These are phyloP conservation scores for Neomorphus geoffroyi DNA, from an alignment of 2,797 vertebrate genomes.

Conservation along the genomic window DNA sequence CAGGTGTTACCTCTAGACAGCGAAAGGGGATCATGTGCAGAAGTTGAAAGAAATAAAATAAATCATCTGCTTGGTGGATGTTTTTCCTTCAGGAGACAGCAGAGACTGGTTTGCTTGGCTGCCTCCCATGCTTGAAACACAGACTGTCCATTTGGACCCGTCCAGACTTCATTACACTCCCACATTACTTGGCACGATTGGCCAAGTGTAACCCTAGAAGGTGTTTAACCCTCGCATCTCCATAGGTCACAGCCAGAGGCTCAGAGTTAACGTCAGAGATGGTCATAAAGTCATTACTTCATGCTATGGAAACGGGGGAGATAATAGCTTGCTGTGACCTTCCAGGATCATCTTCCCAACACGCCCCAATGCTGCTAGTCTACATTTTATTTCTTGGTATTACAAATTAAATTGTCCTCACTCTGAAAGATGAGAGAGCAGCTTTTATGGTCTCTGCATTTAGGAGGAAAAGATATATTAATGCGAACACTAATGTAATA, in stretches of 20 bases:
- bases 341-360: background rate
- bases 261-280: background rate
- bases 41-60: background rate
- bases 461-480: background rate
- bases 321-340: background rate
- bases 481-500: background rate
- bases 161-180: background rate
- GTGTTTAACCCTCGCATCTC: background rate
- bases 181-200: fast-evolving
- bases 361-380: background rate
- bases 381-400: background rate
- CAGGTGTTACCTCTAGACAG: background rate
- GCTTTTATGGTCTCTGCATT: background rate
- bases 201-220: background rate
- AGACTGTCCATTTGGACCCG: background rate
- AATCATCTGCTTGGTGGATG: background rate
- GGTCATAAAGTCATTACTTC: background rate
- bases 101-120: background rate
- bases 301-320: background rate
- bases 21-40: background rate
- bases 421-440: background rate
- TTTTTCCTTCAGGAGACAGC: background rate
- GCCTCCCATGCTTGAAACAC: background rate
- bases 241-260: background rate
- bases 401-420: background rate